Percentiles rank a stretch among this genome's conserved stretches.
These are phyloP conservation scores for Spisula solida DNA, from an alignment of 2,888 invertebrate genomes.

Conservation along the genomic window DNA sequence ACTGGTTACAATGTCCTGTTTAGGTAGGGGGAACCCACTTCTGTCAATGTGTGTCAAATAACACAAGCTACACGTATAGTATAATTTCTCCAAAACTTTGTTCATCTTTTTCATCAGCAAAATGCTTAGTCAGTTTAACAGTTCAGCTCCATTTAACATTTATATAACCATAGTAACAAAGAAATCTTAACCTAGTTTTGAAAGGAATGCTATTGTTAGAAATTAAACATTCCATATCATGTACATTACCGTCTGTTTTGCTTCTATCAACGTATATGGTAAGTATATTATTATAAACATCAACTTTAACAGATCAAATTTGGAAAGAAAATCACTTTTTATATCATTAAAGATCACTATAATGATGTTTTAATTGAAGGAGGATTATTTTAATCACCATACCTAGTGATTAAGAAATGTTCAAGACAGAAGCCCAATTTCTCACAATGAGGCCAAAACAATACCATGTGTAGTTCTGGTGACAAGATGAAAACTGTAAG, in stretches of 20 bases:
- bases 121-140: not conserved
- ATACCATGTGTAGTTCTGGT: too few relatives aligned
- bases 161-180: not conserved
- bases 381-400: too few relatives aligned
- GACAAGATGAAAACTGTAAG: too few relatives aligned
- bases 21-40: not conserved
- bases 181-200: not conserved
- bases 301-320: not conserved
- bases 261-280: too few relatives aligned
- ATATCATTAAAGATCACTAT: not conserved
- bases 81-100: too few relatives aligned
- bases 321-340: not conserved
- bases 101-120: too few relatives aligned
- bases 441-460: too few relatives aligned
- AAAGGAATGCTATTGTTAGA: not conserved
- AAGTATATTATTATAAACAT: not conserved
- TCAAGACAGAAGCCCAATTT: too few relatives aligned
- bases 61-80: not conserved
- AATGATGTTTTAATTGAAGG: not conserved
- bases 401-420: too few relatives aligned
- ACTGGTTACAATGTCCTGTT: not conserved
- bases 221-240: not conserved
- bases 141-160: constrained; percentile 13
- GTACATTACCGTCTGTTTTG: too few relatives aligned
- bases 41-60: not conserved